These are phyloP conservation scores for Phaethornis superciliosus DNA, from an alignment of 2,113 vertebrate genomes.

Conservation along the genomic window DNA sequence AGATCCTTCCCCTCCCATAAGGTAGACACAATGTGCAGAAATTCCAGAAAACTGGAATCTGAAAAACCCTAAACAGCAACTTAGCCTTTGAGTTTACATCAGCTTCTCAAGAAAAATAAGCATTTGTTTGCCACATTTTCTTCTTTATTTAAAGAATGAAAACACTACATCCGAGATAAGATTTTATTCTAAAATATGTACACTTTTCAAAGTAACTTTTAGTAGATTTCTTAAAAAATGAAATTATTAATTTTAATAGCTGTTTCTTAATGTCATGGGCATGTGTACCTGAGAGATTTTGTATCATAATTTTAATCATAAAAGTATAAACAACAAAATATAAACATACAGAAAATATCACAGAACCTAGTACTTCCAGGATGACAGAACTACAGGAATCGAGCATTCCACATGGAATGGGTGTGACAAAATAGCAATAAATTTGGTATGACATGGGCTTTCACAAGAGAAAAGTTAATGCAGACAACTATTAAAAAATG, in stretches of 20 bases:
- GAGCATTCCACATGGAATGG: background rate
- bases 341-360: background rate
- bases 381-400: background rate
- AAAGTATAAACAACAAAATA: background rate
- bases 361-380: background rate
- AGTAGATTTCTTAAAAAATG: background rate
- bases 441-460: background rate
- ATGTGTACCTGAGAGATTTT: background rate
- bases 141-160: background rate
- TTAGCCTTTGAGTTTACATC: background rate
- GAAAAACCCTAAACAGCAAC: background rate
- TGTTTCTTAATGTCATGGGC: background rate
- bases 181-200: background rate
- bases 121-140: background rate
- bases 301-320: background rate
- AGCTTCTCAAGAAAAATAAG: background rate
- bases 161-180: background rate
- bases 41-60: background rate
- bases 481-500: background rate
- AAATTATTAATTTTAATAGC: background rate
- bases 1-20: background rate
- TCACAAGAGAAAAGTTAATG: background rate
- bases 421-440: background rate
- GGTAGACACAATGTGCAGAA: background rate
- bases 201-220: background rate